Evolutionary conservation across 2,888 invertebrate species (phyloP), one percentile per base, ranked within the genome.

Genomic region (Bedellia somnulentella): DNA sequence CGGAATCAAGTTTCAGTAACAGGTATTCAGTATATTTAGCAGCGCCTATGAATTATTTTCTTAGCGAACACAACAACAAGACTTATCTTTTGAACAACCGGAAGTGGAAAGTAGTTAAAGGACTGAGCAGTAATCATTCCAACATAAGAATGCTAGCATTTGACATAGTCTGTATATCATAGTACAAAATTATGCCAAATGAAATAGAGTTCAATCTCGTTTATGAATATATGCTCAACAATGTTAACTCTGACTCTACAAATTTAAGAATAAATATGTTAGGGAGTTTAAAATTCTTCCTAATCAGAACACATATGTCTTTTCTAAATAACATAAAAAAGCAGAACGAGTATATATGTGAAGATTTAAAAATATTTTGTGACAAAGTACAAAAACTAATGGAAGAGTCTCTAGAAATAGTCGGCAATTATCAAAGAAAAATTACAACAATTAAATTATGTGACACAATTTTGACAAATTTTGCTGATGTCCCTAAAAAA

Each of bases 401-500:
- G 14, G 51, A 70, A 2, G 42, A 49, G 4, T 79, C 75, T 37
- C 46, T 83, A 9, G 54, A 59, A 38, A 58, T 66, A 4, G 66
- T 78, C 40, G 78, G 79, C 10, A 81, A 82, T 49, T 90, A 88
- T 55, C 90, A 90, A 56, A 76, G 89, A 16, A 80, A 82, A 52
- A 79, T 84, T 33, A 78, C 85, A 23, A 78, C 79, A 13, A 56
- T 87, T 0, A 81, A 80, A 47, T 42, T 86, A 15, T 73, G 77
- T 29, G 63, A 73, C 37, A 57, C 66, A 1, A 46, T 82, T 5
- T 49, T 81, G 15, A 59, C 57, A 31, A 66, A 66, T 35, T 50
- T 81, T 4, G 67, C 55, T 35, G 54, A 63, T 17, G 45, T 57
- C 11, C 49, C 54, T 5, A 57, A 41, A 37, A 66, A 64, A 36